phyloP scores from a whole-genome alignment of 2,797 vertebrate genomes.

The Choloepus didactylus region DNA sequence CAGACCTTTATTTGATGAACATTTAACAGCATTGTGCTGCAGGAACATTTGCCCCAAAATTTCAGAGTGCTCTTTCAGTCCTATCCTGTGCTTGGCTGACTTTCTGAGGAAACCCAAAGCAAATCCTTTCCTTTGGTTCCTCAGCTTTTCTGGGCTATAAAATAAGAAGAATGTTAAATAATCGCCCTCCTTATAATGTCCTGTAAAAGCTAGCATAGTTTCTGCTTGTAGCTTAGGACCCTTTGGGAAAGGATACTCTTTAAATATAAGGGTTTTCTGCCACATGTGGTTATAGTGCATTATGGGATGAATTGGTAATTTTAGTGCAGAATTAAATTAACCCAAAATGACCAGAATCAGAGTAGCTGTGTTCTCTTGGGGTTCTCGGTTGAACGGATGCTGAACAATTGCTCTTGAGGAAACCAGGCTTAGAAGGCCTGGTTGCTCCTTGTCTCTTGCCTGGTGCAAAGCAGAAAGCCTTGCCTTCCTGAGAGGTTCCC shows the following conservation, averaged over 20 bases:
- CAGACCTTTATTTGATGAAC: neutral
- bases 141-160: constrained; percentile 54
- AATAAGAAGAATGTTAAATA: constrained; percentile 56
- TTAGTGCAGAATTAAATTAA: constrained; percentile 54
- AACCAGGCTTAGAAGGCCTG: neutral
- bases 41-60: neutral
- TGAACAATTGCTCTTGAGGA: neutral
- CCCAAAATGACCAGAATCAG: neutral
- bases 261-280: constrained; percentile 2
- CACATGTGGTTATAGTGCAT: neutral
- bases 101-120: constrained; percentile 44
- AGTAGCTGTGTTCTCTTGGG: neutral
- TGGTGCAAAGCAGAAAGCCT: neutral
- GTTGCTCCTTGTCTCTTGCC: neutral
- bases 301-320: constrained; percentile 10
- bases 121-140: constrained; percentile 16
- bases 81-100: neutral
- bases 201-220: constrained; percentile 16
- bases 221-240: neutral
- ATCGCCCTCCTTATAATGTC: constrained; percentile 20
- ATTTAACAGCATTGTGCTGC: neutral
- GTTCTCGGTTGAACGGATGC: neutral
- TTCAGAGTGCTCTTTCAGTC: neutral
- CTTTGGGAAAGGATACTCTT: constrained; percentile 15
- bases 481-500: neutral